Evolutionary conservation across 2,113 vertebrate genomes (phyloP), one percentile per base, ranked within the genome.

Genomic region (Sarotherodon lohbergeri): DNA sequence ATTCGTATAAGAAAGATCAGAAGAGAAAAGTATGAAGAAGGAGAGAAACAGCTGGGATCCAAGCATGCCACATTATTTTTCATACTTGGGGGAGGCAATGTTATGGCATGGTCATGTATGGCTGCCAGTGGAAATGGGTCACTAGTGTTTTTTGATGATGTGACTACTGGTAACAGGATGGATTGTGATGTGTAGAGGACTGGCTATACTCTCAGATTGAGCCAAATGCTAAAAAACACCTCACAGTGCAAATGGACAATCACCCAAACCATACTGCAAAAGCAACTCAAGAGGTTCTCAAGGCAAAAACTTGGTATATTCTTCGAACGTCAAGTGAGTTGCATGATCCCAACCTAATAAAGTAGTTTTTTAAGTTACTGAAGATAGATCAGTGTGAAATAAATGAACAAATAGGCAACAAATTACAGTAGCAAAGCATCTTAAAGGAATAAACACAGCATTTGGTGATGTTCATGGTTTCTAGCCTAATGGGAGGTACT

Each of bases 1-100:
- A 24, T 41, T 71, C 0, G 3, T 71, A 71, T 22, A 14, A 0
- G 12, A 71, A 71, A 14, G 36, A 24, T 43, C 12, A 24, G 36
- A 43, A 71, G 66, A 24, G 13, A 46, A 46, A 46, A 73, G 22
- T 10, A 73, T 46, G 8, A 24, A 46, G 13, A 73, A 27, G 39
- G 39, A 1, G 39, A 46, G 66, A 46, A 73, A 73, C 8, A 17
- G 1, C 39, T 73, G 22, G 39, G 39, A 73, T 43, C 22, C 0
- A 43, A 71, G 66, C 39, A 43, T 71, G 39, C 66, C 39, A 71
- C 39, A 16, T 24, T 43, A 71, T 71, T 43, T 73, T 22, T 73
- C 66, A 73, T 0, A 73, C 5, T 46, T 46, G 66, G 66, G 46
- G 39, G 66, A 46, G 7, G 36, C 63, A 68, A 41, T 68, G 8